Evolutionary conservation across 2,888 invertebrate species (phyloP).

Genomic region (Steinernema carpocapsae): DNA sequence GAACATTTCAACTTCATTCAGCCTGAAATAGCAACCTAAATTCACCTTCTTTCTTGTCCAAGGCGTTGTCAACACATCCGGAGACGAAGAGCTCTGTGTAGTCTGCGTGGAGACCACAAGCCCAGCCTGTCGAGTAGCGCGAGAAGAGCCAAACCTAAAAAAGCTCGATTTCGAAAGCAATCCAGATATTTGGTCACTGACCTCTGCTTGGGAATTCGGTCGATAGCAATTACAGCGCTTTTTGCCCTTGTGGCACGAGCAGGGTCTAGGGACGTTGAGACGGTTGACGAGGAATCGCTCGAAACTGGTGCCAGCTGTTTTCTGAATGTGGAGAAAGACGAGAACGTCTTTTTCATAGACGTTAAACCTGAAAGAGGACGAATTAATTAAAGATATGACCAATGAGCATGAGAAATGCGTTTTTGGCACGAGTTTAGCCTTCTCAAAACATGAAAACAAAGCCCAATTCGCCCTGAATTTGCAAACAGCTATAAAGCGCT

Average conservation of each 20-base stretch:
- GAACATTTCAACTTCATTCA: conserved; percentile 39
- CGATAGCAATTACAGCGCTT: conserved; percentile 68
- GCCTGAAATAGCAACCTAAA: neutral
- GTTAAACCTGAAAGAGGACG: conserved; percentile 67
- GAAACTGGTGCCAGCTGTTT: conserved; percentile 96
- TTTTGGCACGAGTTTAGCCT: neutral
- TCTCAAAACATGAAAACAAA: neutral
- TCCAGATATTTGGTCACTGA: conserved; percentile 33
- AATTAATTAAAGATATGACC: no score
- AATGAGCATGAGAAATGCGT: no score
- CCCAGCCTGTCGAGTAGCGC: conserved; percentile 95
- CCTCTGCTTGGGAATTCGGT: conserved; percentile 73
- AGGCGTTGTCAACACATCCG: conserved; percentile 85
- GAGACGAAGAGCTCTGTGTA: conserved; percentile 87
- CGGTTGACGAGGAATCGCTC: conserved; percentile 94
- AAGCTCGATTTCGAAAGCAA: neutral
- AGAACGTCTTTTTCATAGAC: conserved; percentile 87
- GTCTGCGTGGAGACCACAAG: conserved; percentile 85
- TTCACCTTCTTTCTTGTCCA: conserved; percentile 82
- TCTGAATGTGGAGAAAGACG: conserved; percentile 97
- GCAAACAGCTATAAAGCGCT: no score
- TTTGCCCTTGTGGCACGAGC: conserved; percentile 78
- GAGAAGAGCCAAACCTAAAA: conserved; percentile 89
- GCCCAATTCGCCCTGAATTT: no score
- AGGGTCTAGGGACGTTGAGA: conserved; percentile 87